Evolutionary conservation across 1,140 invertebrate species (phyloP).

Genomic region (Harlomillsia oculata): DNA sequence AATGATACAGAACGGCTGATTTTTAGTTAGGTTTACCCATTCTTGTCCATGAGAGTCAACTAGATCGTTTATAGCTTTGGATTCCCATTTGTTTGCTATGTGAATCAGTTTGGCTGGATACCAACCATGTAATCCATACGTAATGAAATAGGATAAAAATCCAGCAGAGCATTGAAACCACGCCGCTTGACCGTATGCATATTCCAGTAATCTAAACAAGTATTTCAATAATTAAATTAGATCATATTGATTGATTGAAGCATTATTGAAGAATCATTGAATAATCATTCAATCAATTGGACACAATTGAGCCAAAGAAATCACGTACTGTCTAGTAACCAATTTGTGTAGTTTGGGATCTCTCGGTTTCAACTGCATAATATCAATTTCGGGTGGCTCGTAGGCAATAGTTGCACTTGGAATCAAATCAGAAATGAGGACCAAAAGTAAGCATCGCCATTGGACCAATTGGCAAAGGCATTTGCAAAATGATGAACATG

Average conservation of each 20-base stretch:
- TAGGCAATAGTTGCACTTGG: not conserved
- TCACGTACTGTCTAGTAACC: conserved; percentile 50
- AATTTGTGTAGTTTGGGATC: conserved; percentile 69
- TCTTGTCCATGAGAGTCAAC: conserved; percentile 6
- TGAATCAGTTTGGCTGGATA: not conserved
- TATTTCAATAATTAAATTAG: not conserved
- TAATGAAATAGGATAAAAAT: conserved; percentile 46
- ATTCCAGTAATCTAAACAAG: not conserved
- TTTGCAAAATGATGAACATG: conserved; percentile 42
- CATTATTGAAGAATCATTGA: too few relatives aligned
- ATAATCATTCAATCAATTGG: too few relatives aligned
- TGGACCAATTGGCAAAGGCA: conserved; percentile 23
- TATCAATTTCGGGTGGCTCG: not conserved
- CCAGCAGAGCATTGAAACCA: conserved; percentile 43
- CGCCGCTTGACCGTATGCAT: conserved; percentile 41
- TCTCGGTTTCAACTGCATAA: not conserved
- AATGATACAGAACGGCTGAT: not conserved
- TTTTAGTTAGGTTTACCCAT: conserved; percentile 2
- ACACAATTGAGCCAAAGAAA: not conserved
- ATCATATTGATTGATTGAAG: too few relatives aligned
- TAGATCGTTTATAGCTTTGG: not conserved
- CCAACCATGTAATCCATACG: conserved; percentile 43
- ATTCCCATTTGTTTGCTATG: not conserved
- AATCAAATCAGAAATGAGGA: conserved; percentile 39
- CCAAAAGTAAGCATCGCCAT: conserved; percentile 45